phyloP scores from a whole-genome alignment of 2,888 invertebrate genomes.

The Adineta ricciae region DNA sequence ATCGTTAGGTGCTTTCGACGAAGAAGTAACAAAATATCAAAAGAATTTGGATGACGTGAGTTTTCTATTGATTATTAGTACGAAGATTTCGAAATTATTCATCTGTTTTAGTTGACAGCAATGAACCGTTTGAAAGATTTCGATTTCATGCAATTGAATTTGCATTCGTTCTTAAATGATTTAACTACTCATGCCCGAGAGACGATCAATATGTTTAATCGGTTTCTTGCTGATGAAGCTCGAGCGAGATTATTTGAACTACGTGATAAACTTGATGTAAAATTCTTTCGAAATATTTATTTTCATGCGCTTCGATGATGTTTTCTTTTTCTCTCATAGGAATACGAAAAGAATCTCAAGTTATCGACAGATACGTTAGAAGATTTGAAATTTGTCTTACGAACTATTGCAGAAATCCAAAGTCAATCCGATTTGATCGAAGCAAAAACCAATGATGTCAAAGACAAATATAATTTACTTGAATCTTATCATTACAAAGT shows the following conservation, averaged over 20 bases:
- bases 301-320: no score
- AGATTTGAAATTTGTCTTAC: constrained; percentile 59
- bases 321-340: background rate
- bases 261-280: constrained; percentile 62
- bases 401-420: constrained; percentile 66
- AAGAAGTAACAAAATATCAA: constrained; percentile 72
- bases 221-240: constrained; percentile 61
- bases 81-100: no score
- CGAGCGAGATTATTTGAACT: constrained; percentile 61
- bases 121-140: constrained; percentile 37
- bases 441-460: constrained; percentile 61
- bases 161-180: constrained; percentile 61
- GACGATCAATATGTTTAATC: constrained; percentile 68
- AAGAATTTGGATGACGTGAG: constrained; percentile 63
- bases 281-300: constrained; percentile 37
- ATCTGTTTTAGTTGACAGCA: background rate
- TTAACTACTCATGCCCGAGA: constrained; percentile 65
- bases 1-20: constrained; percentile 63
- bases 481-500: constrained; percentile 63
- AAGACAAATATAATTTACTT: constrained; percentile 68
- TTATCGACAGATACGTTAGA: constrained; percentile 20
- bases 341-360: constrained; percentile 29
- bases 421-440: constrained; percentile 68
- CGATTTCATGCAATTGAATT: constrained; percentile 57
- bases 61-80: no score